phyloP scores from a whole-genome alignment of 1,140 invertebrate species.

The Euwallacea fornicatus region DNA sequence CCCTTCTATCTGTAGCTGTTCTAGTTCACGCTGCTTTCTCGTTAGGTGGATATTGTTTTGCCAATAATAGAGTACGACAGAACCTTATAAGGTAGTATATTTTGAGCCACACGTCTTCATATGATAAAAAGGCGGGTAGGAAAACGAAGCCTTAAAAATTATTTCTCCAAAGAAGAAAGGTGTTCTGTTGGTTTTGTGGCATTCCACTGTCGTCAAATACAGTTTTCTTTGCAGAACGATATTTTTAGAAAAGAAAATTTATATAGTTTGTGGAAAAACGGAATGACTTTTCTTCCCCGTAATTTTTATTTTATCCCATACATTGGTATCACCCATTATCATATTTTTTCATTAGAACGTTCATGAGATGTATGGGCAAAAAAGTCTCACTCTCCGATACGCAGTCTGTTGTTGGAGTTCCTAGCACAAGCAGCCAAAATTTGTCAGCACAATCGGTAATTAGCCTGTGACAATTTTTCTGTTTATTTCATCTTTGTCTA shows the following conservation, averaged over 20 bases:
- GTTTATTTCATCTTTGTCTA: neutral
- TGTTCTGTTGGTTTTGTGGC: too few relatives aligned
- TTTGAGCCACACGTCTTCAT: too few relatives aligned
- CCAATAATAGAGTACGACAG: slow-evolving; percentile 75
- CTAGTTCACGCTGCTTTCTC: slow-evolving; percentile 75
- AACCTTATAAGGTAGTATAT: slow-evolving; percentile 60
- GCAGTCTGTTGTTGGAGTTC: slow-evolving; percentile 63
- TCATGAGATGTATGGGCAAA: slow-evolving; percentile 77
- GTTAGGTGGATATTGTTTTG: slow-evolving; percentile 79
- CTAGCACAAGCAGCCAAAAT: slow-evolving; percentile 73
- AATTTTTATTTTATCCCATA: too few relatives aligned
- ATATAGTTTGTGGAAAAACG: too few relatives aligned
- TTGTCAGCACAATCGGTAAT: slow-evolving; percentile 63
- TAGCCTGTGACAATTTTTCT: neutral
- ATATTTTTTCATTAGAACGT: slow-evolving; percentile 49
- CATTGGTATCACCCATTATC: too few relatives aligned
- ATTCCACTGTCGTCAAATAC: too few relatives aligned
- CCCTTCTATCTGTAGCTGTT: slow-evolving; percentile 71
- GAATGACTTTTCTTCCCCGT: too few relatives aligned
- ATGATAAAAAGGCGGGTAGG: too few relatives aligned
- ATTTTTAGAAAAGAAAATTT: too few relatives aligned
- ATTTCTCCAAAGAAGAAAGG: too few relatives aligned
- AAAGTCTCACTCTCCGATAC: slow-evolving; percentile 80
- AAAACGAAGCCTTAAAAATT: too few relatives aligned
- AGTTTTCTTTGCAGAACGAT: too few relatives aligned